Evolutionary conservation across 2,113 vertebrate species (phyloP), one percentile per base, ranked within the genome.

Genomic region (Panthera tigris): DNA sequence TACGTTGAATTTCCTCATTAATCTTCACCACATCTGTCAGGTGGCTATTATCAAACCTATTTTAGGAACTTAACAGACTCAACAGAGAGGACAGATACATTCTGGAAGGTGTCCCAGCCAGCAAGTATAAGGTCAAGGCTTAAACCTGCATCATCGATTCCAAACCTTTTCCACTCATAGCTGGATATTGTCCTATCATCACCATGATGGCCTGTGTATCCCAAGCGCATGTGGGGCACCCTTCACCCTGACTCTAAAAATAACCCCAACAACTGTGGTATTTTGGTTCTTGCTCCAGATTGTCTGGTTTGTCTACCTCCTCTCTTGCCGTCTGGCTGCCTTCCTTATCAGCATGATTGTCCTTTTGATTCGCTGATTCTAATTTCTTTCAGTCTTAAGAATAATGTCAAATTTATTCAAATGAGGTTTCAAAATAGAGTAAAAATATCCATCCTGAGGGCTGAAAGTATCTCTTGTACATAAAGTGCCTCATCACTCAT

Each of bases 181-280:
- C 50, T 52, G 4, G 9, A 2, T 4, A 3, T 1, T 8, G 1
- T 68, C 31, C 29, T 23, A 7, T 9, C 50, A 13, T 23, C 25
- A 7, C 23, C 1, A 0, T 8, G 8, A 73, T 23, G n/a, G 29
- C 10, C 1, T 0, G 14, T 18, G 11, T 19, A 52, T 39, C 39
- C 55, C 1, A n/a, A 27, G 55, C 4, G 0, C 14, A 13, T 0
- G 1, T 39, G 16, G 10, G 31, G 48, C 1, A 0, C 36, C 57
- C 69, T 80, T 69, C 71, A 66, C 21, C 19, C 45, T 39, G 2
- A 11, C 33, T 86, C 68, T 61, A 63, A 85, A 85, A 95, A 79
- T 7, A 61, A 25, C 14, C 52, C 80, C 18, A 12, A 21, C 8
- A 9, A 68, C 7, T 5, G n/a, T 4, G 7, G 25, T 68, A 55